Evolutionary conservation across 2,888 invertebrate species (phyloP).

Genomic region (Phalera bucephala): DNA sequence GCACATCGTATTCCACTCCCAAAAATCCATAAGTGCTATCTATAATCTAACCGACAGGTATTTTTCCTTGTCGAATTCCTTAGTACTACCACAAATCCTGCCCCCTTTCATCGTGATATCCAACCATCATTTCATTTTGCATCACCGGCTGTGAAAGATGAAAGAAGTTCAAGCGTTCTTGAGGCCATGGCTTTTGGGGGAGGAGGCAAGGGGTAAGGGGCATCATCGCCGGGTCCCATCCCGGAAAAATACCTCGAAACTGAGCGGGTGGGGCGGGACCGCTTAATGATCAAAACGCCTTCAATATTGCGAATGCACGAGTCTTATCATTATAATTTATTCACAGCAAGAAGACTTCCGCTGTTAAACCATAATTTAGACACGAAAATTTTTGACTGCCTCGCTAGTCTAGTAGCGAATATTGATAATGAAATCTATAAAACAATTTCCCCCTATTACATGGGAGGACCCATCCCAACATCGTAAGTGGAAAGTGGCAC

Average conservation of each 20-base stretch:
- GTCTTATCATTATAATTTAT: constrained; percentile 80
- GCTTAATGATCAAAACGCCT: constrained; percentile 77
- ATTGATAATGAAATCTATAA: too few species aligned
- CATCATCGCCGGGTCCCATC: constrained; percentile 46
- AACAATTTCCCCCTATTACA: too few species aligned
- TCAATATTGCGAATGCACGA: constrained; percentile 73
- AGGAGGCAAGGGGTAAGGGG: constrained; percentile 46
- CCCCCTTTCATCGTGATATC: constrained; percentile 35
- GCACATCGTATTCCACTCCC: constrained; percentile 12
- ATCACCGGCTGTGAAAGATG: constrained; percentile 56
- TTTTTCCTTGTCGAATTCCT: constrained; percentile 21
- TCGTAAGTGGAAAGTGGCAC: too few species aligned
- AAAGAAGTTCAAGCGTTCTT: constrained; percentile 66
- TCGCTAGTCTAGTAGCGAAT: too few species aligned
- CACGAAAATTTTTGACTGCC: too few species aligned
- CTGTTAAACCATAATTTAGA: constrained; percentile 22
- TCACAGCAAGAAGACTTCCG: constrained; percentile 55
- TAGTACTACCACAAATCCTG: constrained; percentile 15
- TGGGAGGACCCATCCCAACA: too few species aligned
- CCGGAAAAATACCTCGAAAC: constrained; percentile 63
- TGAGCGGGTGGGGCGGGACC: constrained; percentile 42
- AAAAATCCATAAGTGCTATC: constrained; percentile 19
- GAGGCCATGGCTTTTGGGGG: constrained; percentile 45
- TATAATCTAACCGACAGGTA: constrained; percentile 21
- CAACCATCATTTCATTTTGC: constrained; percentile 45